A percentile compares a stretch with the other conserved stretches of the same genome.
These are phyloP conservation scores for Trichopoda pennipes DNA, from an alignment of 2,888 invertebrate species.

Conservation along the genomic window DNA sequence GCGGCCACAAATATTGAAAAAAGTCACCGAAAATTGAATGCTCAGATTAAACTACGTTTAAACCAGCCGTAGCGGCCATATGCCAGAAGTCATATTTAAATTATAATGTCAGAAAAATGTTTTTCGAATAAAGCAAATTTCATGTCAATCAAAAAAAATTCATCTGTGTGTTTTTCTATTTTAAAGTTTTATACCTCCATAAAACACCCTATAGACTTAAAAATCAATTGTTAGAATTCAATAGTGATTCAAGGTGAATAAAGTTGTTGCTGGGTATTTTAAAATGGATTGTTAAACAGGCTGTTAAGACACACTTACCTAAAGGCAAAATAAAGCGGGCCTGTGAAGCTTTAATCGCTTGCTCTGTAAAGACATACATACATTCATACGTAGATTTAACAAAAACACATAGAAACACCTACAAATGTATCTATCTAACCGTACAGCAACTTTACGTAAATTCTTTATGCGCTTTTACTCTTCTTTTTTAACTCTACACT, in stretches of 20 bases:
- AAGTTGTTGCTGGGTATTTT: conserved; percentile 30
- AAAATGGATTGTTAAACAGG: not conserved
- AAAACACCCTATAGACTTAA: not conserved
- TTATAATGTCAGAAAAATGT: no score
- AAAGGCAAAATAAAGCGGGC: conserved; percentile 77
- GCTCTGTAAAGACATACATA: conserved; percentile 73
- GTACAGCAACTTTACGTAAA: conserved; percentile 5
- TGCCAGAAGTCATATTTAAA: no score
- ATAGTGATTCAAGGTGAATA: not conserved
- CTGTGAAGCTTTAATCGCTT: conserved; percentile 70
- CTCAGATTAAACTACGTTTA: no score
- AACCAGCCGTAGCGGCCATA: no score
- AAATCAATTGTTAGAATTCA: not conserved
- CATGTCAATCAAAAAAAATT: no score
- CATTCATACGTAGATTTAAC: conserved; percentile 69
- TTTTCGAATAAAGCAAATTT: no score
- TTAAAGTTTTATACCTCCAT: not conserved
- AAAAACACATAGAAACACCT: conserved; percentile 65
- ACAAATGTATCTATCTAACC: conserved; percentile 39
- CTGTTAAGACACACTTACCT: conserved; percentile 73
- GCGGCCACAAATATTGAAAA: no score
- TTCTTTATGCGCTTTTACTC: conserved; percentile 6
- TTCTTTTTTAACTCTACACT: not conserved
- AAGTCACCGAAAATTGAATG: no score
- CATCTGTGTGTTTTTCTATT: no score